Percentiles rank a stretch among this genome's conserved stretches.
These are phyloP conservation scores for Gracilinanus agilis DNA, from an alignment of 2,113 vertebrate genomes.

Conservation along the genomic window DNA sequence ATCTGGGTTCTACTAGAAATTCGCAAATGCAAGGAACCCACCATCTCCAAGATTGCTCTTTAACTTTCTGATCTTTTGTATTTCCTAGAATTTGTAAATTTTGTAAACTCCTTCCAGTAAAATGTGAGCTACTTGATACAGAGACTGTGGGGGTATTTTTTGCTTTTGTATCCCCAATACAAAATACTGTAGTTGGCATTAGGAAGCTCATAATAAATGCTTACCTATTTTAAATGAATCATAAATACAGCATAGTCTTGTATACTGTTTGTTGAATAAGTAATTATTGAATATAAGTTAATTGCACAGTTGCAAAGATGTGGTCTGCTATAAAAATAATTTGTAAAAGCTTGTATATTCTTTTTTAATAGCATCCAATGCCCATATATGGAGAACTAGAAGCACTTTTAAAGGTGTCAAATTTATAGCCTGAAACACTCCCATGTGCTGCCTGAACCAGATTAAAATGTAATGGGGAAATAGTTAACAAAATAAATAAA, in stretches of 20 bases:
- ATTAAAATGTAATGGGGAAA: neutral
- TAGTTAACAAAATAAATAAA: neutral
- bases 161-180: neutral
- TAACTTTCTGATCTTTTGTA: neutral
- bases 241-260: neutral
- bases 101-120: neutral
- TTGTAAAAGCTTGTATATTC: neutral
- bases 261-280: neutral
- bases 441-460: neutral
- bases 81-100: neutral
- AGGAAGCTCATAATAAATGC: neutral
- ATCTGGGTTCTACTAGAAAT: neutral
- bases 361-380: neutral
- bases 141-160: neutral
- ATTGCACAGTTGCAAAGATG: neutral
- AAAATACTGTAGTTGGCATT: neutral
- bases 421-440: neutral
- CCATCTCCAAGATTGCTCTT: neutral
- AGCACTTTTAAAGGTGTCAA: neutral
- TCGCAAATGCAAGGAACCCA: neutral
- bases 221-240: neutral
- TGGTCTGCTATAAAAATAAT: neutral
- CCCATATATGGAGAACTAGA: neutral
- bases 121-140: neutral
- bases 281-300: neutral